Evolutionary conservation across 2,888 invertebrate species (phyloP).

Genomic region (Trichopoda pennipes): DNA sequence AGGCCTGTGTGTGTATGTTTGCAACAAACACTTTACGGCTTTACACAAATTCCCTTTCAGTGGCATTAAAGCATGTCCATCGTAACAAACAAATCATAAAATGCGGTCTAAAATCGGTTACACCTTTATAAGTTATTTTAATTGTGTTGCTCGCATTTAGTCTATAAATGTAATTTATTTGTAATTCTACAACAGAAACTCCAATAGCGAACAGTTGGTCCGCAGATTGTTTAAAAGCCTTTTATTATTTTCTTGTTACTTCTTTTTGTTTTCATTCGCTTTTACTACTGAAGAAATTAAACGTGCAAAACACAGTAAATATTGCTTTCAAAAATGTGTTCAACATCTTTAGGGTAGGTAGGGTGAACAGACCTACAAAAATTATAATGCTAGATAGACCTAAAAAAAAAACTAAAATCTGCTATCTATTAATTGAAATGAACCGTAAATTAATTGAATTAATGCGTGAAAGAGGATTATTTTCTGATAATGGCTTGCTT

Average conservation of each 20-base stretch:
- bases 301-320: too few species aligned
- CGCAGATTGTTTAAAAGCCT: constrained; percentile 42
- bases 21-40: not conserved
- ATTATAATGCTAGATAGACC: too few species aligned
- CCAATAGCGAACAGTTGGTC: constrained; percentile 24
- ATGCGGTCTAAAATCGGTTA: constrained; percentile 52
- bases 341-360: not conserved
- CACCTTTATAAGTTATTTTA: constrained; percentile 49
- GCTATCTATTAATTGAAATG: too few species aligned
- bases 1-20: constrained; percentile 22
- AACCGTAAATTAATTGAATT: too few species aligned
- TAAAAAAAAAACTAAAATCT: too few species aligned
- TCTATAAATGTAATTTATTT: constrained; percentile 39
- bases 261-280: not conserved
- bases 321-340: constrained; percentile 3
- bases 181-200: constrained; percentile 37
- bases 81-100: constrained; percentile 22
- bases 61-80: constrained; percentile 7
- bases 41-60: constrained; percentile 20
- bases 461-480: too few species aligned
- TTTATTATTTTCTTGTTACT: not conserved
- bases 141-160: constrained; percentile 7
- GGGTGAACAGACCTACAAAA: too few species aligned
- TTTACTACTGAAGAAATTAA: not conserved
- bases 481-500: too few species aligned